Evolutionary conservation across 2,113 vertebrate genomes (phyloP).

Genomic region (Vanacampus margaritifer): DNA sequence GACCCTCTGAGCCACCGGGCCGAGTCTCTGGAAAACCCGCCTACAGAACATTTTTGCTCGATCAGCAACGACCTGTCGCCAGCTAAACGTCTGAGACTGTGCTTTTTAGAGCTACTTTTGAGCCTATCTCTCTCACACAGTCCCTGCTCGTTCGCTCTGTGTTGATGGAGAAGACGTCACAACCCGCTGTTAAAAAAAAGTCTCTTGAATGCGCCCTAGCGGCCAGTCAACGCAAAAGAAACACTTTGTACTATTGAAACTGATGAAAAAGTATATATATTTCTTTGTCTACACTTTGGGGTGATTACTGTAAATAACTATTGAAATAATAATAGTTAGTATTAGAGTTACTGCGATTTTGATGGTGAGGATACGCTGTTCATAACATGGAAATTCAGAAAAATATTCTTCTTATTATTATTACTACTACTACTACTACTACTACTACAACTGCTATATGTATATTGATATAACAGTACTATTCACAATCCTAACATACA

Average conservation of each 20-base stretch:
- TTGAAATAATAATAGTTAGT: neutral
- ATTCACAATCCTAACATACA: too few relatives aligned
- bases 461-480: too few relatives aligned
- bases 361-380: too few relatives aligned
- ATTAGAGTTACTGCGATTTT: too few relatives aligned
- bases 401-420: too few relatives aligned
- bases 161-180: slow-evolving; percentile 2
- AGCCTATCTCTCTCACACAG: neutral
- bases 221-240: neutral
- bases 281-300: neutral
- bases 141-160: neutral
- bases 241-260: too few relatives aligned
- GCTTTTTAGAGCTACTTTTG: neutral
- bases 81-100: neutral
- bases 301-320: neutral
- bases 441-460: too few relatives aligned
- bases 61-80: neutral
- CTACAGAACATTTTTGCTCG: slow-evolving; percentile 74
- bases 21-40: slow-evolving; percentile 75
- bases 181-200: neutral
- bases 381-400: too few relatives aligned
- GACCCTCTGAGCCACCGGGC: slow-evolving; percentile 66
- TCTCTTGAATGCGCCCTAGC: neutral
- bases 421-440: too few relatives aligned
- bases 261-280: neutral